These are phyloP conservation scores for Tetragnatha versicolor DNA, from an alignment of 1,140 invertebrate species.

Conservation along the genomic window DNA sequence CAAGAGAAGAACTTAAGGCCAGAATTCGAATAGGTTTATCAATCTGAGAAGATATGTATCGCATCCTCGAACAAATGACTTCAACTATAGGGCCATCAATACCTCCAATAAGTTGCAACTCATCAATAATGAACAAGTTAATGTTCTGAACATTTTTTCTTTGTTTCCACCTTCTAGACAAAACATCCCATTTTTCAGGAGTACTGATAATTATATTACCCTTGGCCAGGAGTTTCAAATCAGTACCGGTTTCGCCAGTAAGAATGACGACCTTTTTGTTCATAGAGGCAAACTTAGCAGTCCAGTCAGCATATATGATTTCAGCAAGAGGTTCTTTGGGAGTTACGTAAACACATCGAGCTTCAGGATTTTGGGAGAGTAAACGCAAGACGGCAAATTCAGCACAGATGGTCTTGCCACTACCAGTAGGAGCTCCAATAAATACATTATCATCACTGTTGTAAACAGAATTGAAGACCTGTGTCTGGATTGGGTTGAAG, in stretches of 20 bases:
- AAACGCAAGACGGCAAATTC: constrained; percentile 95
- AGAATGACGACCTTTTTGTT: constrained; percentile 87
- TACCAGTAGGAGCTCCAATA: constrained; percentile 96
- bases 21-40: constrained; percentile 93
- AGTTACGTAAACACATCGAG: constrained; percentile 89
- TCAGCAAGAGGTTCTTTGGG: constrained; percentile 92
- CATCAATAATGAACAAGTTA: constrained; percentile 96
- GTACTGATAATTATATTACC: constrained; percentile 96
- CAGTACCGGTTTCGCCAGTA: constrained; percentile 98
- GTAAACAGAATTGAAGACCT: constrained; percentile 98
- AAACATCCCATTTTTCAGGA: constrained; percentile 98
- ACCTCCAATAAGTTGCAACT: constrained; percentile 80
- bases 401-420: constrained; percentile 95
- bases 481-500: constrained; percentile 99
- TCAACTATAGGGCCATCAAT: constrained; percentile 84
- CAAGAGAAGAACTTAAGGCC: constrained; percentile 91
- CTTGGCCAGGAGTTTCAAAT: constrained; percentile 82
- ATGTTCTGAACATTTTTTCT: constrained; percentile 98
- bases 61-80: constrained; percentile 95
- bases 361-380: constrained; percentile 73
- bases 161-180: constrained; percentile 98
- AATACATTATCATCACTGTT: constrained; percentile 99
- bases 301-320: constrained; percentile 90
- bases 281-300: constrained; percentile 83
- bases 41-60: constrained; percentile 96